Evolutionary conservation across 2,113 vertebrate genomes (phyloP), one percentile per base, ranked within the genome.

Genomic region (Phylloscopus trochilus): DNA sequence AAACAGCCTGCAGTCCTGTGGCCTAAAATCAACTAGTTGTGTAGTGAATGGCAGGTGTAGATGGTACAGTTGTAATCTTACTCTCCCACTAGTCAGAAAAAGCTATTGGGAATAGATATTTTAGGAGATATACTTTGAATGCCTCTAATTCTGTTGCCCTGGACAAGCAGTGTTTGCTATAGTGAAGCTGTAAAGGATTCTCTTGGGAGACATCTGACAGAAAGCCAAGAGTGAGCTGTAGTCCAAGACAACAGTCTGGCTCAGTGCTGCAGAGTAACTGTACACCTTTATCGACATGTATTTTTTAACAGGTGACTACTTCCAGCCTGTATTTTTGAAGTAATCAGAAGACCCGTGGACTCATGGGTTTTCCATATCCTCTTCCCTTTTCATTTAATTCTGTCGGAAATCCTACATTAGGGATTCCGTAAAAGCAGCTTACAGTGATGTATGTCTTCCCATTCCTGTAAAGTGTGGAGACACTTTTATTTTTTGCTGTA

Each of bases 301-400:
- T 96, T 96, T 96, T 97, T 97, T 95, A 96, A 63, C 76, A 96
- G 58, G 83, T 93, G 49, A 81, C 53, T 96, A 67, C 90, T 86
- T 68, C 73, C 68, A 83, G 66, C 56, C 90, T 90, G 41, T 81
- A 17, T 95, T 87, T 95, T 83, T 80, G 73, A 86, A 66, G 41
- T 92, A 92, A 72, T 75, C 1, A 1, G 68, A 78, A 81, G 73
- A 74, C 33, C 1, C 46, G 46, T 31, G 62, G 43, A 8, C 41
- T 70, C 82, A 47, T 58, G 33, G 26, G 52, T 74, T 96, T 96
- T 89, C 43, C 73, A 26, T 89, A 82, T 86, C 49, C 58, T 93
- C 89, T 60, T 44, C 68, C 21, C 23, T 81, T 75, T 86, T 83
- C 17, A 46, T 91, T 84, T 83, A 77, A 62, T 94, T 91, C 59